phyloP scores from a whole-genome alignment of 2,113 vertebrate genomes.

The Pluvialis apricaria region DNA sequence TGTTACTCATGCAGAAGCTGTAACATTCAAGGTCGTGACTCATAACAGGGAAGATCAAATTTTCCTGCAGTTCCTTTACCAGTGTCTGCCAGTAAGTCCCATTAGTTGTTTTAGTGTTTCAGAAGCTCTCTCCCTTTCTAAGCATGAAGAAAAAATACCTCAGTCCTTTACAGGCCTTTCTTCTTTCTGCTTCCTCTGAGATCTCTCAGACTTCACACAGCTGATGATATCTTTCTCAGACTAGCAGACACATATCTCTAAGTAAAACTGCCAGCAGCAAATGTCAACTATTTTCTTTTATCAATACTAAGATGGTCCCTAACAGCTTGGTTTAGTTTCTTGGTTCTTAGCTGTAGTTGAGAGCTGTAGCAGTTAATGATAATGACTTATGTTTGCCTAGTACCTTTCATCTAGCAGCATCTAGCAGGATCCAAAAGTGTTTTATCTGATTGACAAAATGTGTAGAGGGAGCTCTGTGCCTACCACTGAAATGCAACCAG shows the following conservation, averaged over 20 bases:
- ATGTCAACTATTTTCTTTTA: conserved; percentile 74
- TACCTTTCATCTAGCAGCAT: conserved; percentile 46
- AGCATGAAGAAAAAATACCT: neutral
- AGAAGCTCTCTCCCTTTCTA: conserved; percentile 21
- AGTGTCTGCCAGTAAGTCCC: neutral
- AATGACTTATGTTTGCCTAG: conserved; percentile 59
- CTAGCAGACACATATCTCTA: conserved; percentile 70
- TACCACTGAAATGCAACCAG: neutral
- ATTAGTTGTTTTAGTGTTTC: conserved; percentile 27
- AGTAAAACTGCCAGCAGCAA: conserved; percentile 73
- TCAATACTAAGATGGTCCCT: conserved; percentile 61
- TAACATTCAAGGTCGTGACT: conserved; percentile 4
- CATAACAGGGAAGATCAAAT: neutral
- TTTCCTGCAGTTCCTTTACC: conserved; percentile 31
- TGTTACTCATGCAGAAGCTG: neutral
- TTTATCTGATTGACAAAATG: conserved; percentile 17
- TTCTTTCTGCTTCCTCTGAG: conserved; percentile 60
- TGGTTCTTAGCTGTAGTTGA: conserved; percentile 56
- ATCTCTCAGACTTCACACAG: conserved; percentile 59
- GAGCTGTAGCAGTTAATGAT: conserved; percentile 49
- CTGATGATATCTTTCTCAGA: conserved; percentile 65
- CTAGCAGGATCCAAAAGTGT: conserved; percentile 8
- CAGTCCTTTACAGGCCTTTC: conserved; percentile 33
- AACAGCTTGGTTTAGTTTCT: conserved; percentile 62
- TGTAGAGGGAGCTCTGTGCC: conserved; percentile 35